Evolutionary conservation across 1,140 invertebrate species (phyloP), one percentile per base, ranked within the genome.

Genomic region (Sweltsa coloradensis): DNA sequence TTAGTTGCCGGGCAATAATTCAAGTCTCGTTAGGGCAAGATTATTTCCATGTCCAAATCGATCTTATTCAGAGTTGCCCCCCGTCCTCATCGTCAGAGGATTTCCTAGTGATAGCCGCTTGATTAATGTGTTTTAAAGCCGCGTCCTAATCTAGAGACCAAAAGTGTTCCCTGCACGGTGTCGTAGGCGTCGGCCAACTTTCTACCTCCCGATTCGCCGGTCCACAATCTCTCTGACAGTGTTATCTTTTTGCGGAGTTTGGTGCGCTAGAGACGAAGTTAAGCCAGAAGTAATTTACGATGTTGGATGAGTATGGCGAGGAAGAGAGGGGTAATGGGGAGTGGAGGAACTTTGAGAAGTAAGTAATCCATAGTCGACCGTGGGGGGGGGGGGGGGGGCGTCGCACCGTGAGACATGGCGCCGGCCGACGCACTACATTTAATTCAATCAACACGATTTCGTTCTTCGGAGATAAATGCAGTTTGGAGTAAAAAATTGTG

Each of bases 111-210:
- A 26, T 14, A 11, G 2, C 41, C 9, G 6, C 16, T 49, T 57
- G 55, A 57, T 57, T 55, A 55, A 57, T 57, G 55, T 51, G 49
- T 53, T 53, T 55, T 57, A 52, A 52, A 57, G 51, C 55, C 51
- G 26, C 23, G 23, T 2, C 11, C 14, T 44, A 44, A 44, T 5
- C 42, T 44, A 7, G 26, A 44, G 26, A 44, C 24, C 42, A 44
- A 44, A 44, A 44, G 34, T 44, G 42, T 42, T 42, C 23, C 34
- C 5, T 36, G 9, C 13, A 39, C n/a, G 24, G 37, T 22, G 37
- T 21, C 37, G 37, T n/a, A 19, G 24, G 37, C 37, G 1, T 13
- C 37, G 13, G 5, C 9, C 16, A 7, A 19, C 19, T 22, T 22
- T 19, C 24, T 40, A 22, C 19, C 19, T 16, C 24, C 24, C 37